Evolutionary conservation across 2,113 vertebrate species (phyloP).

Genomic region (Brienomyrus longianalis): DNA sequence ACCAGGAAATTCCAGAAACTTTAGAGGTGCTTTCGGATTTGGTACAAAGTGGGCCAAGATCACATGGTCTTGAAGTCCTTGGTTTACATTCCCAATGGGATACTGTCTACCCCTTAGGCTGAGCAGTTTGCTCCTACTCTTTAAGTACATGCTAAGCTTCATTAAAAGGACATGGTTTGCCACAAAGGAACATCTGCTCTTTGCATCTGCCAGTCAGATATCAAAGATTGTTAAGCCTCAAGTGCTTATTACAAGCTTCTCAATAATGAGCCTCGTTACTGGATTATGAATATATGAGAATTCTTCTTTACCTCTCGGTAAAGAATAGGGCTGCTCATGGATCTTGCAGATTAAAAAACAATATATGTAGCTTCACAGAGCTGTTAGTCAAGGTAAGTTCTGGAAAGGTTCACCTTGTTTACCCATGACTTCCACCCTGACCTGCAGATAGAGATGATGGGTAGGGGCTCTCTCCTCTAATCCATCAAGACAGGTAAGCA

Average conservation of each 20-base stretch:
- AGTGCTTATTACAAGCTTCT: background rate
- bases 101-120: background rate
- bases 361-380: background rate
- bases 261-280: background rate
- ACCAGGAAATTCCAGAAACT: background rate
- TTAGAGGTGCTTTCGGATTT: background rate
- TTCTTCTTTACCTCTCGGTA: background rate
- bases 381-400: background rate
- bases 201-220: background rate
- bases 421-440: background rate
- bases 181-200: background rate
- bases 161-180: background rate
- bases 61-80: background rate
- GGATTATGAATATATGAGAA: background rate
- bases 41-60: background rate
- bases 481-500: slow-evolving; percentile 1
- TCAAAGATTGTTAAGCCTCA: background rate
- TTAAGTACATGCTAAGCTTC: background rate
- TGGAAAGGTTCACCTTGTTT: background rate
- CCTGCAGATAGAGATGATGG: background rate
- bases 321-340: background rate
- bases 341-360: background rate
- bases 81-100: background rate
- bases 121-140: background rate
- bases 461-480: background rate